These are phyloP conservation scores for Strigamia crassipes DNA, from an alignment of 2,888 invertebrate species.

Conservation along the genomic window DNA sequence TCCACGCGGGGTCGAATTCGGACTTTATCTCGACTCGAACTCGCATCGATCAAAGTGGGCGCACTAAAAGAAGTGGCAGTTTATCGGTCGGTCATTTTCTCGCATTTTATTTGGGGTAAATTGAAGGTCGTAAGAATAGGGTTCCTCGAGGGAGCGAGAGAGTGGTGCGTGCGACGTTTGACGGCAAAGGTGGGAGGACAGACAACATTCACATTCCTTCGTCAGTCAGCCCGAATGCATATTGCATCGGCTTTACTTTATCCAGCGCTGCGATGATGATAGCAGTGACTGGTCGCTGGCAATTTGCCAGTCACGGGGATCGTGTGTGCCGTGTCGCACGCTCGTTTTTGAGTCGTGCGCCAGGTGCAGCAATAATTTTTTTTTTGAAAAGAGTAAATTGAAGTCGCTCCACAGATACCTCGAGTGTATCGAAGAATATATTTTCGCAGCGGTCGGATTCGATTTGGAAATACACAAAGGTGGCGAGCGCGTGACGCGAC, in stretches of 20 bases:
- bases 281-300: conserved; percentile 18
- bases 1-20: too few relatives aligned
- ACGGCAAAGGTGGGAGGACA: background rate
- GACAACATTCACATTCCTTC: background rate
- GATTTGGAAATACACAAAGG: background rate
- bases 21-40: too few relatives aligned
- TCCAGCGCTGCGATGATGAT: conserved; percentile 13
- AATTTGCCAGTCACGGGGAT: conserved; percentile 21
- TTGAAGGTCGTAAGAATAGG: background rate
- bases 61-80: background rate
- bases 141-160: background rate
- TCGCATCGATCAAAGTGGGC: too few relatives aligned
- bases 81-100: background rate
- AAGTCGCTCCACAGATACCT: background rate
- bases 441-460: background rate
- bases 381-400: background rate
- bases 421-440: too few relatives aligned
- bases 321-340: background rate
- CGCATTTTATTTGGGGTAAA: background rate
- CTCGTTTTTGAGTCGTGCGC: background rate
- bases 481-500: background rate
- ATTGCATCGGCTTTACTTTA: conserved; percentile 15
- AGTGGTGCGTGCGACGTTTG: background rate
- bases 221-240: conserved; percentile 19
- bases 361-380: background rate